A percentile compares a stretch with the other conserved stretches of the same genome.
Evolutionary conservation across 2,797 vertebrate species (phyloP).

Genomic region (Notolabrus celidotus): DNA sequence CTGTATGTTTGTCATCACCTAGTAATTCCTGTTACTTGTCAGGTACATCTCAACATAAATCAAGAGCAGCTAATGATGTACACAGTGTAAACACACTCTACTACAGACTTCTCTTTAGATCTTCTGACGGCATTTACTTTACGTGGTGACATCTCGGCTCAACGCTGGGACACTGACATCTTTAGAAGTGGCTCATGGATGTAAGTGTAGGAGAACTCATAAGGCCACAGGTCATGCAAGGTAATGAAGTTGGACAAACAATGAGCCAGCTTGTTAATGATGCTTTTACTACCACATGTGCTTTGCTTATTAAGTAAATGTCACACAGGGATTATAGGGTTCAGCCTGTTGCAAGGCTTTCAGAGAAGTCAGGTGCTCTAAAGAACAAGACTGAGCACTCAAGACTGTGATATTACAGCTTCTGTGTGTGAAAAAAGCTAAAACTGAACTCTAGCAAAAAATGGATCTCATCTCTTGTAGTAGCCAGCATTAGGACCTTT

Average conservation of each 20-base stretch:
- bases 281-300: background rate
- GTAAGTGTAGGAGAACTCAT: background rate
- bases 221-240: background rate
- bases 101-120: constrained; percentile 1
- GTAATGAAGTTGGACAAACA: background rate
- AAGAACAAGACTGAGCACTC: background rate
- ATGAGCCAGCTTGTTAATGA: background rate
- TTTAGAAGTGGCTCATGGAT: background rate
- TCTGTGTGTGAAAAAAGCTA: too few species aligned
- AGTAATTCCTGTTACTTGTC: background rate
- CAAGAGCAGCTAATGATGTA: constrained; percentile 9
- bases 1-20: constrained; percentile 7
- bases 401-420: background rate
- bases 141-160: background rate
- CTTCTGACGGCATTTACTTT: constrained; percentile 12
- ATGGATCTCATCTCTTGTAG: too few species aligned
- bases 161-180: constrained; percentile 9
- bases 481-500: too few species aligned
- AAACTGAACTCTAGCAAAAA: too few species aligned
- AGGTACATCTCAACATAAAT: background rate
- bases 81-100: background rate
- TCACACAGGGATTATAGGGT: background rate
- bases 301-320: background rate
- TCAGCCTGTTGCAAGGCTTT: background rate
- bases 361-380: background rate